Base-by-base conservation (phyloP, 2,797 vertebrate species). In the Leuciscus waleckii region DNA sequence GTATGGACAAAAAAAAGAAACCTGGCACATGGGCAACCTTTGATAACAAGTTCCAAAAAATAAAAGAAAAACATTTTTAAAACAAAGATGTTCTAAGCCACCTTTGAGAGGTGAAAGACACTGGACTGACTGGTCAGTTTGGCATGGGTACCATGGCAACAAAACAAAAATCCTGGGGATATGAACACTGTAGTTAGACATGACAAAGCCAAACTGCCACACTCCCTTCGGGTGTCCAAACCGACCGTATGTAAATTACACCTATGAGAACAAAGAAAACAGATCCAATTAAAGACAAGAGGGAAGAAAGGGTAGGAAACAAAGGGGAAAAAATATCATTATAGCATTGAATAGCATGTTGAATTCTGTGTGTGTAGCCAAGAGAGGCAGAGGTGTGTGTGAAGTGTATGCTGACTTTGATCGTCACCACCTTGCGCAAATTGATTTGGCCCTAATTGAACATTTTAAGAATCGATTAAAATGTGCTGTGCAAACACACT, bases 401-500 rank as follows among this genome's bases (percentile, higher is more conserved):
- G 65, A 32, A 58, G 69, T n/a, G 85, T 58, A 49, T 26, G 51
- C 71, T 71, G 79, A 87, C 82, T 73, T 76, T 87, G 83, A 84
- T 84, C 67, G 65, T 81, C 86, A 70, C 68, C 81, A 80, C 63
- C 84, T 88, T 87, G 81, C n/a, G 73, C 87, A 90, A 85, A 90
- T 84, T 87, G 87, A 90, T 88, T 85, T 86, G 39, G 83, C 46
- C 70, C 79, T 88, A 86, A 88, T 88, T 90, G 85, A 90, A 76
- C 85, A 69, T 84, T 87, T 90, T 87, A 88, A 78, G 83, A 88
- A 88, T 88, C 85, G 65, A 87, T 90, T 88, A 85, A 86, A 90
- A 86, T 87, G 81, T 90, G 87, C 87, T 88, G 89, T 82, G 86
- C 78, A 87, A 88, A 87, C 89, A 90, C 87, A 85, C 81, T 86